A percentile compares a stretch with the other conserved stretches of the same genome.
phyloP scores from a whole-genome alignment of 1,140 invertebrate genomes.

The Drosophila willistoni region DNA sequence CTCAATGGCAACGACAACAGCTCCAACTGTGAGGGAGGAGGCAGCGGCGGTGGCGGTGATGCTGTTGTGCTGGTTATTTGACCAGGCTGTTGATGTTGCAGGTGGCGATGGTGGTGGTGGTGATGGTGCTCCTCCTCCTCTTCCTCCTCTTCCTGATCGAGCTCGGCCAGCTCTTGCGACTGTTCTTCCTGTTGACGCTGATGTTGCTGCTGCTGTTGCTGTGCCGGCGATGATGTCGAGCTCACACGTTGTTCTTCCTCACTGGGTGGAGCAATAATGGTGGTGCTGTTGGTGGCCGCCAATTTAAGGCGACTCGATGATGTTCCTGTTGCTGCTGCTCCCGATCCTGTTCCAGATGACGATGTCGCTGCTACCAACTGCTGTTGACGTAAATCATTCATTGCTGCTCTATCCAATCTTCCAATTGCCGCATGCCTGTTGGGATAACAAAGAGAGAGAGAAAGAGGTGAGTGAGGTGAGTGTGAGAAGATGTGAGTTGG shows the following conservation, averaged over 20 bases:
- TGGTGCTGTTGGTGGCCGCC: conserved; percentile 30
- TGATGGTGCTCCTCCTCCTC: conserved; percentile 34
- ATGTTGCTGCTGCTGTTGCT: conserved; percentile 52
- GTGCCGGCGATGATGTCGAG: conserved; percentile 69
- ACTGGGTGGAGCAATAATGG: conserved; percentile 21
- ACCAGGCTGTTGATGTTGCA: conserved; percentile 47
- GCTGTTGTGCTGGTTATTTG: conserved; percentile 77
- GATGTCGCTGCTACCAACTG: conserved; percentile 76
- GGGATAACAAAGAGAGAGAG: not conserved
- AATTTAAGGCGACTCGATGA: conserved; percentile 30
- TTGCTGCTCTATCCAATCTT: conserved; percentile 72
- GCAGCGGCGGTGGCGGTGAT: conserved; percentile 63
- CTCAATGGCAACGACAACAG: conserved; percentile 25
- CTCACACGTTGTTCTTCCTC: conserved; percentile 66
- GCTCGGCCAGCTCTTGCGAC: not conserved
- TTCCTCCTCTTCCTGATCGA: conserved; percentile 15
- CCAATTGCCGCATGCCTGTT: conserved; percentile 55
- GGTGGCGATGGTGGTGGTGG: conserved; percentile 25
- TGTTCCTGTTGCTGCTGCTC: conserved; percentile 43
- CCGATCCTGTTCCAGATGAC: conserved; percentile 57
- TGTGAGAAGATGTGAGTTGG: not conserved
- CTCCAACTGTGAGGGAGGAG: conserved; percentile 22
- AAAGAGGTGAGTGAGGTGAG: not conserved
- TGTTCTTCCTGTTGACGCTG: conserved; percentile 34
- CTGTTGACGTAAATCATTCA: conserved; percentile 81